Evolutionary conservation across 2,113 vertebrate genomes (phyloP).

Genomic region (Pygoscelis antarcticus): DNA sequence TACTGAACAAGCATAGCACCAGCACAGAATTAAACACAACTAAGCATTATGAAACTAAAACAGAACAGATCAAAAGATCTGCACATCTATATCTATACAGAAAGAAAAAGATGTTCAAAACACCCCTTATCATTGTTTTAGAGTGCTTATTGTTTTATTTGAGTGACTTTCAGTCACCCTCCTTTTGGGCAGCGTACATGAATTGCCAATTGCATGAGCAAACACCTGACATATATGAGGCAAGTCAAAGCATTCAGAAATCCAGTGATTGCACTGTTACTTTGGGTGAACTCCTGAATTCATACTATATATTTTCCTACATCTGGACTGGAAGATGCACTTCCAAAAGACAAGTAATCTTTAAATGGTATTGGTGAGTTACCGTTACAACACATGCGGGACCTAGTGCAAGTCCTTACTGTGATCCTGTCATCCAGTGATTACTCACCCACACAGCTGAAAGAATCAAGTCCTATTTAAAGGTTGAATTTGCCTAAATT

Average conservation of each 20-base stretch:
- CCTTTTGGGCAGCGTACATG: not conserved
- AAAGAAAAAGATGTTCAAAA: not conserved
- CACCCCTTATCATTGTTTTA: not conserved
- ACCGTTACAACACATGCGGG: accelerated
- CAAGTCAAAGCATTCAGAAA: not conserved
- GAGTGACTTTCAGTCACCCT: not conserved
- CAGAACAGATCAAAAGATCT: not conserved
- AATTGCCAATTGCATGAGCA: accelerated
- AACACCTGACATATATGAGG: not conserved
- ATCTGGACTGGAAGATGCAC: not conserved
- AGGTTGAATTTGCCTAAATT: not conserved
- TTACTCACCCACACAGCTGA: not conserved
- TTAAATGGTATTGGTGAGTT: not conserved
- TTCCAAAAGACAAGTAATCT: not conserved
- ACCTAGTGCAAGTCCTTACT: not conserved
- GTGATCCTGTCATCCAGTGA: not conserved
- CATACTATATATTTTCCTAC: not conserved
- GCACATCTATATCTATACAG: not conserved
- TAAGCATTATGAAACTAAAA: not conserved
- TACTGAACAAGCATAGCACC: not conserved
- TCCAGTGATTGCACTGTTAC: not conserved
- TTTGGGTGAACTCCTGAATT: not conserved
- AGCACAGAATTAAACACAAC: not conserved
- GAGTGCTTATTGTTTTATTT: not conserved
- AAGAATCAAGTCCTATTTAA: not conserved